phyloP scores from a whole-genome alignment of 2,888 invertebrate genomes.

The Rhimphoctona megacephalus region DNA sequence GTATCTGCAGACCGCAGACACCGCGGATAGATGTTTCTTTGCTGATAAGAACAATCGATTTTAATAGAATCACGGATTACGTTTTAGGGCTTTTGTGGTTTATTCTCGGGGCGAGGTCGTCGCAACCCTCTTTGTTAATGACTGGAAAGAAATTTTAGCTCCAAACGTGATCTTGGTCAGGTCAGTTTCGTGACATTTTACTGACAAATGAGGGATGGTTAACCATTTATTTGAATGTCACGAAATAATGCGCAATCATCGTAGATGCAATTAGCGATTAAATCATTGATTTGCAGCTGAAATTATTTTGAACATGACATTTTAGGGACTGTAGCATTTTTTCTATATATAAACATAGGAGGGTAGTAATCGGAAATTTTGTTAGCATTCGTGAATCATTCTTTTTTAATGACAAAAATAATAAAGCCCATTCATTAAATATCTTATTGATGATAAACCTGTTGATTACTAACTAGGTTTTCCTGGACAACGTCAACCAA shows the following conservation, averaged over 20 bases:
- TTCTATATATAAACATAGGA: neutral
- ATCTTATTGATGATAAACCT: too few relatives aligned
- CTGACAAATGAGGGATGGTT: neutral
- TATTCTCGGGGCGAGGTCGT: neutral
- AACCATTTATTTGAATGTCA: neutral
- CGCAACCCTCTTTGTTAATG: neutral
- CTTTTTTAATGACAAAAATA: neutral
- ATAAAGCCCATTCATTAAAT: neutral
- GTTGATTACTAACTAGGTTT: too few relatives aligned
- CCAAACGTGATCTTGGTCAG: neutral
- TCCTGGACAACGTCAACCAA: neutral
- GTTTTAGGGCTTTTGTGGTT: constrained; percentile 3
- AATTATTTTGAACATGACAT: neutral
- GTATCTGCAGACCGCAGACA: neutral
- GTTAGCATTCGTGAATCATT: neutral
- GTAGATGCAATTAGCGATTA: neutral
- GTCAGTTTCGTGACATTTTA: neutral
- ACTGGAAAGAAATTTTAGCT: neutral
- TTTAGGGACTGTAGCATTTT: neutral
- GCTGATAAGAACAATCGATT: constrained; percentile 37
- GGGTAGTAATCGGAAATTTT: neutral
- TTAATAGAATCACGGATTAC: neutral
- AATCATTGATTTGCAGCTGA: neutral
- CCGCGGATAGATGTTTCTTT: constrained; percentile 8
- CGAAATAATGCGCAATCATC: neutral